Evolutionary conservation across 2,113 vertebrate species (phyloP), one percentile per base, ranked within the genome.

Genomic region (Cygnus atratus): DNA sequence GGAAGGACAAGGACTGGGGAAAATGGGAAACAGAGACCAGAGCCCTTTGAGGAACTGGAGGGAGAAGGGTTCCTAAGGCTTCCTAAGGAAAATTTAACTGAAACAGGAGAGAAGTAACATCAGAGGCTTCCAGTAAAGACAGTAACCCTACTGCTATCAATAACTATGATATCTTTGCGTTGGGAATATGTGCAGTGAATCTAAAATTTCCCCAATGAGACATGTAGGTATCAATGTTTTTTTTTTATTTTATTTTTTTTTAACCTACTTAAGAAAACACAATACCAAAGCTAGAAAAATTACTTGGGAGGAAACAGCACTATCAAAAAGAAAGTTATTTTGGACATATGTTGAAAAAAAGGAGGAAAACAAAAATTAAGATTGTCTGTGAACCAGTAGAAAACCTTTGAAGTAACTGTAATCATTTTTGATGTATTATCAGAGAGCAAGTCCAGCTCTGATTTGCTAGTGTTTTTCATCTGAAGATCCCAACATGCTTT

Each of bases 351-450:
- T 62, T 2, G 2, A 62, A 81, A 75, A 84, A 82, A 50, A 87
- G 25, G 28, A 85, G 33, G 57, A 43, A 92, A 93, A 89, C 48
- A 92, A 82, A 96, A 95, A 89, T 92, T 87, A 84, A 89, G 61
- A 73, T 26, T 89, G 17, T 68, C 57, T 87, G 24, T 72, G 87
- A 94, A 95, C 33, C 29, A 75, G 52, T 39, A 48, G 61, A 88
- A 93, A 93, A 62, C 37, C 58, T 96, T 95, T 96, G 89, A 95
- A 91, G 87, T 89, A 76, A 83, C 81, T 93, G 33, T 92, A 93
- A 87, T 96, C 12, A 66, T 88, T 93, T 62, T 70, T 89, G 77
- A 91, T 92, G 81, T 79, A 76, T 76, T 87, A 95, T 96, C 91
- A 85, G 93, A 89, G 57, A 72, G 68, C 31, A 89, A 91, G 87